phyloP scores from a whole-genome alignment of 1,140 invertebrate species.

The Bombus superbus region DNA sequence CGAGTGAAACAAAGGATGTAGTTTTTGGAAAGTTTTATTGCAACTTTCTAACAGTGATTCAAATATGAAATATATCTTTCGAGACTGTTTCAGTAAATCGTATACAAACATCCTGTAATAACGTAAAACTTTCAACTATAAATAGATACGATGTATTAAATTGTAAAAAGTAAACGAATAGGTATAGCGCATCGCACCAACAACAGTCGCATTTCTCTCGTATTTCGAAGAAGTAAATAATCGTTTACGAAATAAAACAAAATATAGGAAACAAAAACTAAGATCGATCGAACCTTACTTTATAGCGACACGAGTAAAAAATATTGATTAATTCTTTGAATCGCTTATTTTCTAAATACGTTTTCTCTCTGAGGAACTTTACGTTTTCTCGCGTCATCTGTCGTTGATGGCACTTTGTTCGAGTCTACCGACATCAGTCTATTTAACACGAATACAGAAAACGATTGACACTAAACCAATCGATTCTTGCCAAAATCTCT shows the following conservation, averaged over 20 bases:
- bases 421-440: constrained; percentile 37
- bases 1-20: constrained; percentile 29
- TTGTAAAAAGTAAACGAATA: constrained; percentile 16
- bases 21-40: constrained; percentile 54
- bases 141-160: constrained; percentile 29
- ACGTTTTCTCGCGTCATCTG: constrained; percentile 28
- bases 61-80: constrained; percentile 23
- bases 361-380: constrained; percentile 39
- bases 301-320: not conserved
- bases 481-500: constrained; percentile 5
- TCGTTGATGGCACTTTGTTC: constrained; percentile 45
- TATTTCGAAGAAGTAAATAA: not conserved
- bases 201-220: constrained; percentile 20
- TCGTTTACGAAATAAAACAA: not conserved
- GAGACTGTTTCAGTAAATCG: constrained; percentile 26
- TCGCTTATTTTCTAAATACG: constrained; percentile 27
- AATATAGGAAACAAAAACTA: not conserved
- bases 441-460: constrained; percentile 7
- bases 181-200: not conserved
- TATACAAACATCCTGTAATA: constrained; percentile 51
- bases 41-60: constrained; percentile 34
- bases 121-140: constrained; percentile 39
- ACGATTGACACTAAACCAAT: not conserved
- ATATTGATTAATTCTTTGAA: not conserved
- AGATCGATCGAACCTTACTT: constrained; percentile 6